A percentile compares a stretch with the other conserved stretches of the same genome.
Evolutionary conservation across 1,140 invertebrate genomes (phyloP).

Genomic region (Pygmarrhopalites habei): DNA sequence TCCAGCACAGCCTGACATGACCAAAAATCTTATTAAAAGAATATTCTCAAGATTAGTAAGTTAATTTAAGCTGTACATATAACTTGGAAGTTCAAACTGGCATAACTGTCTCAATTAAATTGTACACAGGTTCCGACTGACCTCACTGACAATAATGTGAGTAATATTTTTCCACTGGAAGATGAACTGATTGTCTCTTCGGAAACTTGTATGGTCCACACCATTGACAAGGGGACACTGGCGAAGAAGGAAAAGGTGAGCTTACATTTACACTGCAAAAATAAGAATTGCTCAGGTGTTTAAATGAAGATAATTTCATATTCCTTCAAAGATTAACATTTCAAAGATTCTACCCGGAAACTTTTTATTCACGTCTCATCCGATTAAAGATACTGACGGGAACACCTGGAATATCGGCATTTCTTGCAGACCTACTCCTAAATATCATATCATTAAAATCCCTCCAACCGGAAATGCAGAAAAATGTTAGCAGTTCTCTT

Average conservation of each 20-base stretch:
- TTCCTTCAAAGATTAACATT: not conserved
- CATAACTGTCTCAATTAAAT: no score
- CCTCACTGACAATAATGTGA: constrained; percentile 33
- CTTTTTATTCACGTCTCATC: constrained; percentile 19
- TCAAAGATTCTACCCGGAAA: not conserved
- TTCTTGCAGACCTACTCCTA: constrained; percentile 32
- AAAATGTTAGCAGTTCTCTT: no score
- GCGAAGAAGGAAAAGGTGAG: constrained; percentile 27
- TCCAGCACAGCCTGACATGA: constrained; percentile 44
- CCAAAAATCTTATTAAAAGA: constrained; percentile 39
- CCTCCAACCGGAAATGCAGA: constrained; percentile 27
- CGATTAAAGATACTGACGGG: constrained; percentile 27
- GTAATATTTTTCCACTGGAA: constrained; percentile 25
- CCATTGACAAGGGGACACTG: constrained; percentile 27
- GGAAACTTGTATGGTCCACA: constrained; percentile 32
- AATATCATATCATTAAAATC: constrained; percentile 41
- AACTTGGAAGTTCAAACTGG: not conserved
- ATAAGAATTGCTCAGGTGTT: not conserved
- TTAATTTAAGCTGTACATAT: not conserved
- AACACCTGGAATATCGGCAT: constrained; percentile 35
- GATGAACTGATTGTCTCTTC: constrained; percentile 26
- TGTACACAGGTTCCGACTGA: constrained; percentile 37
- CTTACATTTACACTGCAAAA: not conserved
- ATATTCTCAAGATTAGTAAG: constrained; percentile 28
- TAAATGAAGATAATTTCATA: no score